phyloP scores from a whole-genome alignment of 2,113 vertebrate genomes.

The Mesoclemmys tuberculata region DNA sequence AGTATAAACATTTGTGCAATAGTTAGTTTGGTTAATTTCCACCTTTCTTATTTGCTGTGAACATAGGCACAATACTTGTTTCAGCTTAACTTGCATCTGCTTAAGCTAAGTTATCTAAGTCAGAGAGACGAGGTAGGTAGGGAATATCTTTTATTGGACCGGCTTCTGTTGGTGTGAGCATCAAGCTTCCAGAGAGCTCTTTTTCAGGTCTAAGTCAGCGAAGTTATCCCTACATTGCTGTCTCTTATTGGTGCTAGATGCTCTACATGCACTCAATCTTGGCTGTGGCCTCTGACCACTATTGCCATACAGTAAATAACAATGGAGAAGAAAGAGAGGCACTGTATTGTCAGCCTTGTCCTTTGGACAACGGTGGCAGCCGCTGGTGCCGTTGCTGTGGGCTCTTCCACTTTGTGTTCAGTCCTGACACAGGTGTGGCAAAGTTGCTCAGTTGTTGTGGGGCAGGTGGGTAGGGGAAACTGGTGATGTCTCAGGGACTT shows the following conservation, averaged over 20 bases:
- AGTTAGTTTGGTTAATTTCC: background rate
- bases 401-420: background rate
- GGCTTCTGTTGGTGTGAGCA: background rate
- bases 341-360: background rate
- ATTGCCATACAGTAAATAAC: background rate
- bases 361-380: background rate
- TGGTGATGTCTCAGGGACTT: background rate
- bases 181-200: background rate
- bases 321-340: background rate
- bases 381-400: background rate
- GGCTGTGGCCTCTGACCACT: background rate
- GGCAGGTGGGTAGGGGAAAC: background rate
- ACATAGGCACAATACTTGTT: background rate
- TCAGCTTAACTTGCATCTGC: background rate
- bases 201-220: background rate
- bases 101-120: background rate
- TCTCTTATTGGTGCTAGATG: background rate
- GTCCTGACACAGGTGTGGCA: background rate
- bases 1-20: too few species aligned
- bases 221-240: too few species aligned
- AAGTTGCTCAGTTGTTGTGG: conserved; percentile 34
- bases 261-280: too few species aligned
- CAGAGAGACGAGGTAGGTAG: too few species aligned
- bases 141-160: too few species aligned
- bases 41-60: background rate